phyloP scores from a whole-genome alignment of 1,140 invertebrate species.

The Coptotermes formosanus region DNA sequence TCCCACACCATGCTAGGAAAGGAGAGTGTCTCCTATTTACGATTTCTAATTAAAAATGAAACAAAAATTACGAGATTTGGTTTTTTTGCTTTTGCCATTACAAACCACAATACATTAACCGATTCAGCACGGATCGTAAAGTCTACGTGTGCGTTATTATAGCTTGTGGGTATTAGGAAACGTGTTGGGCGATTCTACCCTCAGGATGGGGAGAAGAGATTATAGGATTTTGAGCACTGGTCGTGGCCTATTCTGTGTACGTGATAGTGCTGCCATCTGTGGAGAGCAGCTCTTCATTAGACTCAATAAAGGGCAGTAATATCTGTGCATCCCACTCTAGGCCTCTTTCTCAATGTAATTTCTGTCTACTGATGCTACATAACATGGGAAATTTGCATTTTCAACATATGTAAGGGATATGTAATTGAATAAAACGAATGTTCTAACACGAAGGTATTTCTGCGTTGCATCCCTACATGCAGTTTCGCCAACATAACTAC shows the following conservation, averaged over 20 bases:
- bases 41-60: slow-evolving; percentile 6
- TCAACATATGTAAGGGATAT: background rate
- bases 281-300: background rate
- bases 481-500: too few species aligned
- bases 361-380: background rate
- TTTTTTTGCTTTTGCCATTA: slow-evolving; percentile 3
- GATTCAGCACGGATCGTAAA: background rate
- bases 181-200: background rate
- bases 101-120: background rate
- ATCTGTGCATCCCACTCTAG: background rate
- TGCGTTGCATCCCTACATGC: too few species aligned
- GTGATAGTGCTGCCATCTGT: background rate
- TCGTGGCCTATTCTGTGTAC: slow-evolving; percentile 1
- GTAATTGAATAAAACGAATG: background rate
- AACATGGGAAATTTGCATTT: background rate
- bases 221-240: background rate
- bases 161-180: background rate
- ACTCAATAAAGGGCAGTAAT: background rate
- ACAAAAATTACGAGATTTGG: slow-evolving; percentile 22
- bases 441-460: background rate
- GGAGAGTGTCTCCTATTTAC: background rate
- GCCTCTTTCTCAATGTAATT: background rate
- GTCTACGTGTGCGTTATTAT: background rate
- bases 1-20: background rate
- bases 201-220: background rate